These are phyloP conservation scores for Heterotilapia buettikoferi DNA, from an alignment of 2,113 vertebrate species.

Conservation along the genomic window DNA sequence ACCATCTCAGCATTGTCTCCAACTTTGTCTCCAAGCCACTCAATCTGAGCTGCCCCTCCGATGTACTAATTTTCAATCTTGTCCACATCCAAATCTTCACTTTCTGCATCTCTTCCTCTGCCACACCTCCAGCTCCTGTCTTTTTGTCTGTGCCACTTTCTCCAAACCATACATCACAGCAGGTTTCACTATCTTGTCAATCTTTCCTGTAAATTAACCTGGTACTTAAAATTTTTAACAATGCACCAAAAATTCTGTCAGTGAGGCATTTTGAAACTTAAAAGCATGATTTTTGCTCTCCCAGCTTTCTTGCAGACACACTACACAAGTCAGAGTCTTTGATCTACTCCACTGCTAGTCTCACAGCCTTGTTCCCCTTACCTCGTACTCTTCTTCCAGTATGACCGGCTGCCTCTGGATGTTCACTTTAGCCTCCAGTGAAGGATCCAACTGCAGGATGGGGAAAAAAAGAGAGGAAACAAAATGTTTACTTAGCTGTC, in stretches of 20 bases:
- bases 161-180: background rate
- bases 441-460: slow-evolving; percentile 54
- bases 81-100: background rate
- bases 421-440: slow-evolving; percentile 51
- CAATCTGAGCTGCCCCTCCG: background rate
- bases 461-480: background rate
- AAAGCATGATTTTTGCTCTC: background rate
- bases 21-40: no score
- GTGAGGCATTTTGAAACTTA: background rate
- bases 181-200: background rate
- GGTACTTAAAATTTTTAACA: background rate
- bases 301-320: background rate
- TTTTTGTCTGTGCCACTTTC: background rate
- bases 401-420: slow-evolving; percentile 33
- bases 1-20: background rate
- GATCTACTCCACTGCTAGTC: background rate
- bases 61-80: background rate
- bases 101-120: background rate
- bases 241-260: background rate
- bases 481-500: background rate
- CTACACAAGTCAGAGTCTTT: background rate
- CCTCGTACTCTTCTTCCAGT: slow-evolving; percentile 89
- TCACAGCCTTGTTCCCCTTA: slow-evolving; percentile 30
- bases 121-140: background rate
- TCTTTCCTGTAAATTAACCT: background rate